Base-by-base conservation (phyloP, 2,113 vertebrate genomes). In the Apaloderma vittatum region DNA sequence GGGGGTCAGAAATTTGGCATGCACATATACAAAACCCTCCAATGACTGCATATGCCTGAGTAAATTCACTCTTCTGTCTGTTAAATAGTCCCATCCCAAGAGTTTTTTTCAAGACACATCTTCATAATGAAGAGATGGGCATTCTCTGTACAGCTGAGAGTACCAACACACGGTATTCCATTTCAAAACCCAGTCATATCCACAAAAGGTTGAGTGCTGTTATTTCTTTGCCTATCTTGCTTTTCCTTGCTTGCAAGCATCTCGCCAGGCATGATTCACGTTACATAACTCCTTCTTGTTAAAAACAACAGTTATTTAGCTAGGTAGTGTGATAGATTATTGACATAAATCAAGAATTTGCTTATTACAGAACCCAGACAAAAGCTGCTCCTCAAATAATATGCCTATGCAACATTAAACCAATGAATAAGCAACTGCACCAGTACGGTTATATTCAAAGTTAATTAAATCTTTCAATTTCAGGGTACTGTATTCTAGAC, bases 121-220 rank as follows among this genome's bases (percentile, higher is more conserved):
- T 72, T 96, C 74, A 40, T 84, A 59, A 86, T n/a, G 80, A 98
- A 96, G 90, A 96, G 70, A 92, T 94, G 80, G 94, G 96, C 96
- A 77, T 86, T 49, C 74, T 59, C 88, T 87, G 49, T 43, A 68
- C 1, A 15, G 71, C 93, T 95, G 79, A 55, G 77, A 90, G 86
- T 37, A 93, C 40, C 49, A 86, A 55, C 30, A 59, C 54, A 67
- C 54, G 83, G 82, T 40, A 79, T 82, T 76, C 77, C 17, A 94
- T 92, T 81, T 82, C 88, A 94, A 95, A 97, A 96, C 46, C 51
- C 34, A 65, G 94, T 61, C 66, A 75, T 74, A 81, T 55, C 48
- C 4, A 2, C 80, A 62, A 57, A 90, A 68, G 61, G 49, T 5
- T 65, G 61, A 57, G 36, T 76, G 22, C 34, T 2, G 2, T 51